Base-by-base conservation (phyloP, 2,113 vertebrate genomes). In the Sphyrna mokarran region DNA sequence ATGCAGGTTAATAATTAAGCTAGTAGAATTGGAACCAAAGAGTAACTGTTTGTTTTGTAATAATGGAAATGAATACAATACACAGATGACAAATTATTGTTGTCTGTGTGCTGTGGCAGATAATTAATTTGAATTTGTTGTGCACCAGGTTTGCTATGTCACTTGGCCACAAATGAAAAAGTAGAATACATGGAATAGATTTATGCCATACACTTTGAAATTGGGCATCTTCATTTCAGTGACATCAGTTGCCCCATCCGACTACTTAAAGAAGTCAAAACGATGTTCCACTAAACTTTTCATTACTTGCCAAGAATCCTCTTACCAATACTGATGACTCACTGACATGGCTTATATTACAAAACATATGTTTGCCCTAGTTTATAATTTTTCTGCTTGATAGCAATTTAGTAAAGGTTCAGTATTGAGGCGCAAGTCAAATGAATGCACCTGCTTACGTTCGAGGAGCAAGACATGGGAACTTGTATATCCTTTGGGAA, bases 211-310 rank as follows among this genome's bases (percentile, higher is more conserved):
- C 14, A 94, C 23, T 94, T 94, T 98, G 96, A 97, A 97, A 97
- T 97, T 97, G 98, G 98, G 98, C 97, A 98, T 97, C 96, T 97
- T 97, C 96, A 11, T 72, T 96, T 96, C 96, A 0, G 22, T 97
- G 97, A 97, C 97, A 97, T 98, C 98, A 98, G 98, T 98, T 98
- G 97, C 98, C 98, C 97, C 97, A 97, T 98, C 98, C 97, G 97
- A 97, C 96, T 96, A 97, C 33, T 96, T 96, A 83, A 96, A 95
- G 96, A 97, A 97, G 96, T 97, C 96, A 97, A 96, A 97, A 97
- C 96, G 96, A 26, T 96, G 96, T 96, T 96, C 20, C 96, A 87
- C 48, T 97, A 96, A 96, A 95, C 96, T 96, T 96, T 96, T 96
- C 96, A 96, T 96, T 96, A 70, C 66, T 69, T 70, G 9, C 63